A percentile compares a stretch with the other conserved stretches of the same genome.
These are phyloP conservation scores for Gulo gulo DNA, from an alignment of 2,113 vertebrate genomes.

Conservation along the genomic window DNA sequence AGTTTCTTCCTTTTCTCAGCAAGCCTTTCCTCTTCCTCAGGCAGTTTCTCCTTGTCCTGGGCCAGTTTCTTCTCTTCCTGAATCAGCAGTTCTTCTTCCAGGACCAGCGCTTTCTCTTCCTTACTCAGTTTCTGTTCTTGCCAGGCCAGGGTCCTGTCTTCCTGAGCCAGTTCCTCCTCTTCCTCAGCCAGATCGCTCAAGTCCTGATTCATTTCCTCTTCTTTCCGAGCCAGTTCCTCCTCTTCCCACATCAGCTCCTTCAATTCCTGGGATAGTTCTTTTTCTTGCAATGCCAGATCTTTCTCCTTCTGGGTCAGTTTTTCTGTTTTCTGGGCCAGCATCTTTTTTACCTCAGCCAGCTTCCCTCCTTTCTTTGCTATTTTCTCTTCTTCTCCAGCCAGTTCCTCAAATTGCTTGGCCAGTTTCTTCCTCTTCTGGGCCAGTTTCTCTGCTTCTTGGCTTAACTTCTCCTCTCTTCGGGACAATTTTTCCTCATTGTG, in stretches of 20 bases:
- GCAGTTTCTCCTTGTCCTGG: not conserved
- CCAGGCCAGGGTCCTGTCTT: not conserved
- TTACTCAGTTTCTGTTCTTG: not conserved
- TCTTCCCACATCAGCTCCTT: not conserved
- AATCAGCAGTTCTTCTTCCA: constrained; percentile 39
- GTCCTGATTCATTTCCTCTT: not conserved
- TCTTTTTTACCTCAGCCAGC: not conserved
- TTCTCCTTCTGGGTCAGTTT: not conserved
- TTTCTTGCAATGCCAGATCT: not conserved
- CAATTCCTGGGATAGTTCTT: not conserved
- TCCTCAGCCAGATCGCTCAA: not conserved
- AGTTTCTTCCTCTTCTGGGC: constrained; percentile 38
- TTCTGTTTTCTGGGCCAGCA: constrained; percentile 2
- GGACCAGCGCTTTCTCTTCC: not conserved
- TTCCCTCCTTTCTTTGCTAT: constrained; percentile 45
- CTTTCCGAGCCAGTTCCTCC: not conserved
- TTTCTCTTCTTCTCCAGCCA: constrained; percentile 21
- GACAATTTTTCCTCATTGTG: constrained; percentile 37
- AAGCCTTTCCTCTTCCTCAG: not conserved
- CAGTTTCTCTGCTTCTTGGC: constrained; percentile 19
- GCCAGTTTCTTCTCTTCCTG: constrained; percentile 28
- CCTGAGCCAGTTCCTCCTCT: not conserved
- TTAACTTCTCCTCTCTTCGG: not conserved
- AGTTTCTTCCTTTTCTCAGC: not conserved
- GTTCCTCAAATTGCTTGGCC: not conserved